Evolutionary conservation across 1,140 invertebrate species (phyloP).

Genomic region (Drosophila orosa): DNA sequence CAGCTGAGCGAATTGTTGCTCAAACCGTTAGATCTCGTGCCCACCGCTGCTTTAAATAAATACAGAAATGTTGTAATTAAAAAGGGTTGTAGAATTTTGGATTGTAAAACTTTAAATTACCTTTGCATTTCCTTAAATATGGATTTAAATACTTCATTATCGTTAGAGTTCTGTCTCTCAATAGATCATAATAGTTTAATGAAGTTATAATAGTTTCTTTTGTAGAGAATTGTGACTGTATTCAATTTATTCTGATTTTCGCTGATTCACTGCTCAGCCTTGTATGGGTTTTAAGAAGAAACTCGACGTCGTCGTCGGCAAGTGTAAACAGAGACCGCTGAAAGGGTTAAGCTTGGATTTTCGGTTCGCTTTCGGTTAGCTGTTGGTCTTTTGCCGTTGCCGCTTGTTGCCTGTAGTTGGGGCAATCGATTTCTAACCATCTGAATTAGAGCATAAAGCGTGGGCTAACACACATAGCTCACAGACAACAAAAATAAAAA

Average conservation of each 20-base stretch:
- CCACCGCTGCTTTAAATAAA: too few species aligned
- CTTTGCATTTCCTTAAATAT: neutral
- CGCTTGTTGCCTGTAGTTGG: conserved; percentile 36
- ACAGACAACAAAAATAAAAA: conserved; percentile 4
- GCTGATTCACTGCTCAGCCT: conserved; percentile 41
- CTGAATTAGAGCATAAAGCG: conserved; percentile 81
- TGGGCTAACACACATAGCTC: conserved; percentile 59
- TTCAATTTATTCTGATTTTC: conserved; percentile 36
- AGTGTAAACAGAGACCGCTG: conserved; percentile 31
- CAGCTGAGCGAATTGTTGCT: too few species aligned
- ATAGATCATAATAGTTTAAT: neutral
- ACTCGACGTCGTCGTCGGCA: conserved; percentile 10
- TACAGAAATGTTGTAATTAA: neutral
- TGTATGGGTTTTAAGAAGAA: conserved; percentile 28
- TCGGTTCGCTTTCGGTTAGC: conserved; percentile 43
- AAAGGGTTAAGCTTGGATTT: conserved; percentile 56
- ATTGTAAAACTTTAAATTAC: too few species aligned
- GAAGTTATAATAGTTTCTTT: neutral
- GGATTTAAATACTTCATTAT: neutral
- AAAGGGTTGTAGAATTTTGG: neutral
- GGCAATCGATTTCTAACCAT: conserved; percentile 78
- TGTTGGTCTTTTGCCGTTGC: conserved; percentile 34
- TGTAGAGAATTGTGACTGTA: conserved; percentile 10
- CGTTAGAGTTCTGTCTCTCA: neutral
- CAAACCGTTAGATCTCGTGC: too few species aligned